phyloP scores from a whole-genome alignment of 2,113 vertebrate species.

The Sterna hirundo region DNA sequence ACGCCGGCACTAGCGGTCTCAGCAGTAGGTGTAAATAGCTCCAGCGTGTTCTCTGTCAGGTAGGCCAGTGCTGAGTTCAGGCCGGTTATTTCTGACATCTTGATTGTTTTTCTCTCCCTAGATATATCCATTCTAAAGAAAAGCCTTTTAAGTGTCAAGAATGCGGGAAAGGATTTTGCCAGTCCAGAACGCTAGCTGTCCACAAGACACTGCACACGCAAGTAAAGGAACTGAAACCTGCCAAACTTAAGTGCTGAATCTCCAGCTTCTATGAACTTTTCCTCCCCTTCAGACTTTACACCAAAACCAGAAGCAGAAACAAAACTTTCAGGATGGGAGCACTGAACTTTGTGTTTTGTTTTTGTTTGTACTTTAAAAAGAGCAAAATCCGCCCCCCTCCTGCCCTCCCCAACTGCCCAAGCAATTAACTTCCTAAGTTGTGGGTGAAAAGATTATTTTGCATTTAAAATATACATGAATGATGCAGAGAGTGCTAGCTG shows the following conservation, averaged over 20 bases:
- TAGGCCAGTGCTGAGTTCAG: not conserved
- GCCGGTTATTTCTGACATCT: not conserved
- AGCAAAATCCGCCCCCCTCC: not conserved
- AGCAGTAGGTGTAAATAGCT: not conserved
- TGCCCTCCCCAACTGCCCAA: not conserved
- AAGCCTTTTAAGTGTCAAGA: constrained; percentile 99
- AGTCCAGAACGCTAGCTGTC: constrained; percentile 97
- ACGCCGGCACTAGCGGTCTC: not conserved
- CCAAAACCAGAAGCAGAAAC: constrained; percentile 43
- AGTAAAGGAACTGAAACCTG: constrained; percentile 96
- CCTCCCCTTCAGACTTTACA: not conserved
- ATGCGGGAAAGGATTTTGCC: constrained; percentile 99
- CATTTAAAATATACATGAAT: not conserved
- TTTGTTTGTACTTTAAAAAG: constrained; percentile 19
- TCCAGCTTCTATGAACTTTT: constrained; percentile 31
- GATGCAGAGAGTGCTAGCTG: constrained; percentile 23
- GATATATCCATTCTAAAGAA: constrained; percentile 99
- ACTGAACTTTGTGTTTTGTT: constrained; percentile 46
- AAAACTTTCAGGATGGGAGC: constrained; percentile 48
- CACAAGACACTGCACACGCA: constrained; percentile 99
- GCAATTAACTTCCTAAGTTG: not conserved
- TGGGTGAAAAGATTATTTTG: constrained; percentile 32
- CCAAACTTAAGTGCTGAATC: constrained; percentile 90
- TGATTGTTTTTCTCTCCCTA: constrained; percentile 65
- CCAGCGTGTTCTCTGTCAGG: not conserved